Conservation (phyloP, 2,797 vertebrate species). For the Hafferia zeledoni region DNA sequence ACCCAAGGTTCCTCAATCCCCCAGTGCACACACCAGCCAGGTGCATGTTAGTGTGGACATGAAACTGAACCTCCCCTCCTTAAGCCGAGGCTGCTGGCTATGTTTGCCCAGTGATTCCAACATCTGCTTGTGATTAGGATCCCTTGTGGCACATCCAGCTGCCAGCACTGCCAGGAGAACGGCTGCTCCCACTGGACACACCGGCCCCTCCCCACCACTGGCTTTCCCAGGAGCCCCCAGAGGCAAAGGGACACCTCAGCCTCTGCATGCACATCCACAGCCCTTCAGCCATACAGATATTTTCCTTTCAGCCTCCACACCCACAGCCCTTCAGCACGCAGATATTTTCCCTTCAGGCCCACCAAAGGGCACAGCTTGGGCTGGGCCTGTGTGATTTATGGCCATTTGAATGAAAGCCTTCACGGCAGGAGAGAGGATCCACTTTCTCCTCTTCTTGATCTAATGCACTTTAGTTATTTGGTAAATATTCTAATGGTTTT, state of each 20-base stretch:
- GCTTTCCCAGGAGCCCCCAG: not conserved
- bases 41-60: not conserved
- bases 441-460: slow-evolving; percentile 52
- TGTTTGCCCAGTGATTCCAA: not conserved
- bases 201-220: not conserved
- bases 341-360: not conserved
- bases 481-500: slow-evolving; percentile 73
- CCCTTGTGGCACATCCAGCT: not conserved
- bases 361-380: not conserved
- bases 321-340: not conserved
- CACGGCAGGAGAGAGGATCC: not conserved
- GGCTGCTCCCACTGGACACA: rapidly evolving
- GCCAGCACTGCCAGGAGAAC: not conserved
- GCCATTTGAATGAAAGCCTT: slow-evolving; percentile 34
- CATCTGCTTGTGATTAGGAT: not conserved
- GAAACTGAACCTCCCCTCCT: not conserved
- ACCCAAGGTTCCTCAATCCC: not conserved
- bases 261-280: not conserved
- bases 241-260: not conserved
- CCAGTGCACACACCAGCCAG: not conserved
- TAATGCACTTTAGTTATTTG: slow-evolving; percentile 71
- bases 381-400: not conserved
- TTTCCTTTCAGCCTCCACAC: not conserved
- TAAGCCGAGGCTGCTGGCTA: not conserved
- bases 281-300: not conserved